These are phyloP conservation scores for Leontopithecus rosalia DNA, from an alignment of 2,797 vertebrate genomes.

Conservation along the genomic window DNA sequence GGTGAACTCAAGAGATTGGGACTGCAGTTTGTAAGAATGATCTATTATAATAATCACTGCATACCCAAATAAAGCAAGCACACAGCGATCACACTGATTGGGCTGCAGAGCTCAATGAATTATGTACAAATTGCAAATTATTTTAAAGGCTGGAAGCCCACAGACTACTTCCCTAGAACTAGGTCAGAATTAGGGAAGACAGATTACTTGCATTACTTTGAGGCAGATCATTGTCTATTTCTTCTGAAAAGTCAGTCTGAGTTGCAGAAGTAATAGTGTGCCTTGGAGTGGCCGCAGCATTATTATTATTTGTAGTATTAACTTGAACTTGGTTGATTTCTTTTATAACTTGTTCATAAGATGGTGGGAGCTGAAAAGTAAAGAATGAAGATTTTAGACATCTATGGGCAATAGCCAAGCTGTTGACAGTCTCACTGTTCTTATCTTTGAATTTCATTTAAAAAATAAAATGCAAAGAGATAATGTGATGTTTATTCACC, in stretches of 20 bases:
- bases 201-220: constrained; percentile 82
- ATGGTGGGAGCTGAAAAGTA: constrained; percentile 91
- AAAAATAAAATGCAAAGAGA: constrained; percentile 47
- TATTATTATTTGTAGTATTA: constrained; percentile 87
- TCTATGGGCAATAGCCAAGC: background rate
- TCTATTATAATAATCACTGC: constrained; percentile 17
- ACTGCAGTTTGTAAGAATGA: background rate
- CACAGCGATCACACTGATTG: background rate
- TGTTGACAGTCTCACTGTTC: background rate
- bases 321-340: constrained; percentile 93
- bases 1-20: background rate
- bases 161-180: constrained; percentile 82
- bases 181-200: constrained; percentile 76
- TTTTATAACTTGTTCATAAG: constrained; percentile 97
- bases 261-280: constrained; percentile 90
- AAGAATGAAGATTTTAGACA: constrained; percentile 60
- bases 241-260: constrained; percentile 91
- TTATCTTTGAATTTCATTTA: constrained; percentile 50
- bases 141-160: constrained; percentile 53
- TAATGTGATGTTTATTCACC: constrained; percentile 78
- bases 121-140: constrained; percentile 44
- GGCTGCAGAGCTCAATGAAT: constrained; percentile 37
- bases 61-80: constrained; percentile 34
- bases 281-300: constrained; percentile 87
- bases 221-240: constrained; percentile 79